phyloP scores from a whole-genome alignment of 1,140 invertebrate species.

The Bombus haemorrhoidalis region DNA sequence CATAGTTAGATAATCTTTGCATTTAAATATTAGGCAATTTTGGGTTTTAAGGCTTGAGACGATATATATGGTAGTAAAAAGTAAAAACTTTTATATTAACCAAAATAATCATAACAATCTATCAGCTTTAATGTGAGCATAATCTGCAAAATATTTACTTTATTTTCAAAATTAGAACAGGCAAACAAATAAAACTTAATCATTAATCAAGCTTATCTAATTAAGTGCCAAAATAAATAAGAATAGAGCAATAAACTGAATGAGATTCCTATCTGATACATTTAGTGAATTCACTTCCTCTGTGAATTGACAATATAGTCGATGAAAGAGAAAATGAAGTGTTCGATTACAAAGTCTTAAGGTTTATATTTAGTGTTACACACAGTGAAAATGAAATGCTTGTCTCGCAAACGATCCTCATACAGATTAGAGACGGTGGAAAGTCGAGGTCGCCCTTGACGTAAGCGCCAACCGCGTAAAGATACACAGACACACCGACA shows the following conservation, averaged over 20 bases:
- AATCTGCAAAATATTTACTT: background rate
- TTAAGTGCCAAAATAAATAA: background rate
- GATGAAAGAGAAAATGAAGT: background rate
- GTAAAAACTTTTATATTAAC: background rate
- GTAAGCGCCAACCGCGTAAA: slow-evolving; percentile 63
- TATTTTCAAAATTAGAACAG: background rate
- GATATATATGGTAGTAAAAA: background rate
- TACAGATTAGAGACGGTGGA: slow-evolving; percentile 64
- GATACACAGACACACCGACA: slow-evolving; percentile 47
- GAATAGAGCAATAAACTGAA: background rate
- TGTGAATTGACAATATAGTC: no score
- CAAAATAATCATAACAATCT: background rate
- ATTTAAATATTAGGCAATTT: background rate
- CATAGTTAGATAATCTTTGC: background rate
- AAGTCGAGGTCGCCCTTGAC: slow-evolving; percentile 73
- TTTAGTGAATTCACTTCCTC: background rate
- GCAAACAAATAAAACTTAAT: background rate
- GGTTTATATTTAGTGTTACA: slow-evolving; percentile 3
- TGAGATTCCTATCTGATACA: background rate
- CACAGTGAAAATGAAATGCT: slow-evolving; percentile 46
- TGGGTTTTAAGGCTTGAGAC: background rate
- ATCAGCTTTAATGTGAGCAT: slow-evolving; percentile 1
- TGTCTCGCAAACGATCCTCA: slow-evolving; percentile 58
- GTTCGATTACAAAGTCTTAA: background rate
- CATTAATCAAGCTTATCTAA: background rate